Percentiles rank a stretch among this genome's conserved stretches.
Evolutionary conservation across 1,140 invertebrate genomes (phyloP).

Genomic region (Phenacoccus solenopsis): DNA sequence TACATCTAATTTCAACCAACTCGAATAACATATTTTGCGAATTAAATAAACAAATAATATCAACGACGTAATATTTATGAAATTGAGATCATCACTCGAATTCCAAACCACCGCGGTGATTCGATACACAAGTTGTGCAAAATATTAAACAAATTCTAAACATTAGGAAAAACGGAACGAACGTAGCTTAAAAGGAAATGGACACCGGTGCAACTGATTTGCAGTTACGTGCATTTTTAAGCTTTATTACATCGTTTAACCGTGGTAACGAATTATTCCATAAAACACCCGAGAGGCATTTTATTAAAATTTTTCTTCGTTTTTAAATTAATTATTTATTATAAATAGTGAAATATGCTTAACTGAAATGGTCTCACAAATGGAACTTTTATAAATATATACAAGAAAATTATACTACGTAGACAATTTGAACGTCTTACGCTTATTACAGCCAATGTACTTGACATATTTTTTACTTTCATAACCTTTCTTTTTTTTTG

Average conservation of each 20-base stretch:
- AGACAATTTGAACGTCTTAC: not conserved
- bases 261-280: not conserved
- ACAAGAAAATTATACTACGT: not conserved
- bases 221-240: not conserved
- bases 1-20: too few species aligned
- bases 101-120: not conserved
- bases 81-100: not conserved
- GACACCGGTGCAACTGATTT: not conserved
- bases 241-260: not conserved
- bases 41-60: not conserved
- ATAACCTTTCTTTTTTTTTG: constrained; percentile 6
- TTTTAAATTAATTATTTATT: not conserved
- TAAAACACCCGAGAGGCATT: not conserved
- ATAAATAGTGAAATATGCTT: not conserved
- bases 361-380: not conserved
- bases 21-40: too few species aligned
- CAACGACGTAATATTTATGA: not conserved
- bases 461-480: not conserved
- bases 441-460: not conserved
- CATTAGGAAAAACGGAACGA: not conserved
- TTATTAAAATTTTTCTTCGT: not conserved
- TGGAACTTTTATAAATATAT: not conserved
- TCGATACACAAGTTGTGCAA: not conserved
- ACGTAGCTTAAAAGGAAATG: too few species aligned
- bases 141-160: not conserved